Evolutionary conservation across 2,888 invertebrate genomes (phyloP).

Genomic region (Rapana venosa): DNA sequence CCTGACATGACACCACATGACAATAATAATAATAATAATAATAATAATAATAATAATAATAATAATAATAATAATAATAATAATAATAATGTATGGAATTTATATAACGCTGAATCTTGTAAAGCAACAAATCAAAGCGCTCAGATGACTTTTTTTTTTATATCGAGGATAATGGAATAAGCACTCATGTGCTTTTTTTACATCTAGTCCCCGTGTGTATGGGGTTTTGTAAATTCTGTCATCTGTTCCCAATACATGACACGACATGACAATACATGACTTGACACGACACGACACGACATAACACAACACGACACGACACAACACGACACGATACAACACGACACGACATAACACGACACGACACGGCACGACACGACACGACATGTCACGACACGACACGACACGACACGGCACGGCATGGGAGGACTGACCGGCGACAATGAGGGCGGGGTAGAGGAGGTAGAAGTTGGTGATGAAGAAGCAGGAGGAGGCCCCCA

Average conservation of each 20-base stretch:
- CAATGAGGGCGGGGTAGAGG: conserved; percentile 35
- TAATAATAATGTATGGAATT: too few relatives aligned
- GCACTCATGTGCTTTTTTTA: too few relatives aligned
- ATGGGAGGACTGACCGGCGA: conserved; percentile 22
- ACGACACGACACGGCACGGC: not conserved
- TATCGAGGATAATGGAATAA: too few relatives aligned
- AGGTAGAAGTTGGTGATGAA: conserved; percentile 33
- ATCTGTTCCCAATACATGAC: too few relatives aligned
- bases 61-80: too few relatives aligned
- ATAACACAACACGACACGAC: not conserved
- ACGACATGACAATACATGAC: not conserved
- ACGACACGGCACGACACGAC: not conserved
- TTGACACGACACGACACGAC: not conserved
- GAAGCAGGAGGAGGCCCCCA: conserved; percentile 34
- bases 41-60: not conserved
- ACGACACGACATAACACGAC: not conserved
- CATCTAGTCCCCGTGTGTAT: too few relatives aligned
- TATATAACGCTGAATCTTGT: too few relatives aligned
- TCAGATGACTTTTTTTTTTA: too few relatives aligned
- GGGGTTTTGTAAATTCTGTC: too few relatives aligned
- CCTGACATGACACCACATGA: not conserved
- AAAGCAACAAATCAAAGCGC: too few relatives aligned
- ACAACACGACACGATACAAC: not conserved
- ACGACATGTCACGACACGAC: conserved; percentile 1
- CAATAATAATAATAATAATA: too few relatives aligned